Base-by-base conservation (phyloP, 2,888 invertebrate species). In the Oscheius sp. region DNA sequence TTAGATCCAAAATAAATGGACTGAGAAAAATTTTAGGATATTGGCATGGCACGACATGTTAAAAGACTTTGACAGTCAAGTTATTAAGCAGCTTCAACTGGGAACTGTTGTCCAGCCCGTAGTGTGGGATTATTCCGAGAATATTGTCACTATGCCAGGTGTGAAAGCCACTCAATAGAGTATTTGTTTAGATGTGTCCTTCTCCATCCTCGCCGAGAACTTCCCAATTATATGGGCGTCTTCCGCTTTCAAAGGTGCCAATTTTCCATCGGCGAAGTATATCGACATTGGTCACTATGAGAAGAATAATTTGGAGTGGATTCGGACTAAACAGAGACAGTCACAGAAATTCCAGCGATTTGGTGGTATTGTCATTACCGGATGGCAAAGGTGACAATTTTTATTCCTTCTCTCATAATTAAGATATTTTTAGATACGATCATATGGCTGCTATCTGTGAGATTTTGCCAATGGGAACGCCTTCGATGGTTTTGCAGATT, bases 1-100 rank as follows among this genome's bases (percentile, higher is more conserved):
- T 7, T 16, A 53, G 35, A 29, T 27, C 41, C 12, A 1, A 46
- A 35, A 35, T 25, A 66, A 52, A 27, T 23, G 23, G 9, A 52
- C n/a, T n/a, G n/a, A n/a, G n/a, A 46, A n/a, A 25, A 21, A 29
- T 66, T 72, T 86, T 1, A 82, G 89, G 0, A 88, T 93, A 0
- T 91, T 94, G 16, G 92, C 94, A 87, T 94, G 94, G 94, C 94
- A 94, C 84, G 94, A 95, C 85, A 93, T 94, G 91, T 91, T 94
- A 69, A 90, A 93, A 68, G 76, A 78, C 9, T 91, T 81, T 46
- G 76, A 79, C 25, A 61, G 74, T 16, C 69, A 73, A 7, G 35
- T 82, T 12, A 82, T 82, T 58, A 73, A 77, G 29, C 73, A 73
- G 23, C 72, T 78, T 18, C 73, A 77, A 41, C 66, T 86, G 43